Evolutionary conservation across 2,797 vertebrate species (phyloP).

Genomic region (Gymnoscopelus braueri): DNA sequence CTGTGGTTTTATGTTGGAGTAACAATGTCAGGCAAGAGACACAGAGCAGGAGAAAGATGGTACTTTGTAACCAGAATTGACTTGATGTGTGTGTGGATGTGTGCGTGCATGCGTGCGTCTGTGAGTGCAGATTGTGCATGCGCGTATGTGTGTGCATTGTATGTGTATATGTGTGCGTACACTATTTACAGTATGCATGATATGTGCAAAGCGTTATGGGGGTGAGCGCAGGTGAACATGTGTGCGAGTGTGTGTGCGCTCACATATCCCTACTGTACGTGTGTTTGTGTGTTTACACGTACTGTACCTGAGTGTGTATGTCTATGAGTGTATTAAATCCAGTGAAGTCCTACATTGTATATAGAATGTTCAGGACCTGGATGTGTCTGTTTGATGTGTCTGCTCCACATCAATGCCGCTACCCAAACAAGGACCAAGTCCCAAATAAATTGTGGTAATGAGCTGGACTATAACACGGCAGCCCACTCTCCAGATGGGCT

Average conservation of each 20-base stretch:
- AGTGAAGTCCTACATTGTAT: too few relatives aligned
- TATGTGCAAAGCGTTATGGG: too few relatives aligned
- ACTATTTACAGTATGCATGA: too few relatives aligned
- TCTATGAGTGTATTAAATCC: too few relatives aligned
- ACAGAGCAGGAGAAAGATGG: neutral
- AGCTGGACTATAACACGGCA: constrained; percentile 21
- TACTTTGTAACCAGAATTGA: constrained; percentile 23
- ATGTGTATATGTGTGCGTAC: neutral
- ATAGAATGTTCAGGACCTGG: too few relatives aligned
- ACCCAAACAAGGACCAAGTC: constrained; percentile 47
- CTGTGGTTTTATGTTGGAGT: constrained; percentile 52
- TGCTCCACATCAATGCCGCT: constrained; percentile 36
- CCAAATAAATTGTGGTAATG: constrained; percentile 49
- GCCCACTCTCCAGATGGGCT: constrained; percentile 44
- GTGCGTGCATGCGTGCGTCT: neutral
- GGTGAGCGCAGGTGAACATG: neutral
- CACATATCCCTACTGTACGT: too few relatives aligned
- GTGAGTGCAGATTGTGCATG: neutral
- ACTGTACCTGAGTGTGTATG: neutral
- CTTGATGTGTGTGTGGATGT: neutral
- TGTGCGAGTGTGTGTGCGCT: constrained; percentile 1
- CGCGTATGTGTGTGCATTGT: constrained; percentile 6
- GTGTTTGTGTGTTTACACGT: neutral
- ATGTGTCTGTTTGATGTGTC: constrained; percentile 23
- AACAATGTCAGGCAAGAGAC: constrained; percentile 56